Evolutionary conservation across 2,888 invertebrate species (phyloP).

Genomic region (Drosophila histrio): DNA sequence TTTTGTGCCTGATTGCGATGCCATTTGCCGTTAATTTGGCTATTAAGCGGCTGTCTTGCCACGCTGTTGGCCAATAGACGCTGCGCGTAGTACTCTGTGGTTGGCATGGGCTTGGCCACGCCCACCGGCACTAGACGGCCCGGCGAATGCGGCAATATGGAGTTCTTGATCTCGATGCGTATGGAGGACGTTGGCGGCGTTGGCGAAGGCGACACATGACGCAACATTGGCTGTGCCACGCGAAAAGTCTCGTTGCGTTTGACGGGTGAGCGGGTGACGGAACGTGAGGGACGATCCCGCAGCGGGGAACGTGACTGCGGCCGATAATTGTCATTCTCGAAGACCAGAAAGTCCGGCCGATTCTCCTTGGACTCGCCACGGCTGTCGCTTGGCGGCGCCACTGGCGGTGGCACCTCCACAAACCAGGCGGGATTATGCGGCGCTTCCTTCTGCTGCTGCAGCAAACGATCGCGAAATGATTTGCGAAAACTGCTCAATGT

Average conservation of each 20-base stretch:
- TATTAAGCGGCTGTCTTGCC: constrained; percentile 10
- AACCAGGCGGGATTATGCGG: constrained; percentile 84
- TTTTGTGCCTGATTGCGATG: constrained; percentile 31
- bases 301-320: constrained; percentile 82
- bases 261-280: constrained; percentile 69
- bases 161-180: constrained; percentile 83
- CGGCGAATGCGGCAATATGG: constrained; percentile 82
- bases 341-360: constrained; percentile 77
- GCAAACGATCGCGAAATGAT: constrained; percentile 82
- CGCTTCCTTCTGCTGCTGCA: constrained; percentile 79
- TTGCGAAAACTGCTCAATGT: constrained; percentile 83
- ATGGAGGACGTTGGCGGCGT: constrained; percentile 64
- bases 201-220: constrained; percentile 58
- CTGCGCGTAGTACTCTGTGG: constrained; percentile 66
- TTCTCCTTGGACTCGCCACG: constrained; percentile 63
- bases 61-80: constrained; percentile 58
- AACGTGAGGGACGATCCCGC: constrained; percentile 68
- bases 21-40: constrained; percentile 39
- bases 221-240: constrained; percentile 62
- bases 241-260: constrained; percentile 80
- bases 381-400: not conserved
- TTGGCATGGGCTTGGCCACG: constrained; percentile 83
- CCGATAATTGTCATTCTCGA: constrained; percentile 82
- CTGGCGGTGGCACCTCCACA: constrained; percentile 79
- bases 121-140: constrained; percentile 83